Evolutionary conservation across 2,797 vertebrate genomes (phyloP).

Genomic region (Intellagama lesueurii): DNA sequence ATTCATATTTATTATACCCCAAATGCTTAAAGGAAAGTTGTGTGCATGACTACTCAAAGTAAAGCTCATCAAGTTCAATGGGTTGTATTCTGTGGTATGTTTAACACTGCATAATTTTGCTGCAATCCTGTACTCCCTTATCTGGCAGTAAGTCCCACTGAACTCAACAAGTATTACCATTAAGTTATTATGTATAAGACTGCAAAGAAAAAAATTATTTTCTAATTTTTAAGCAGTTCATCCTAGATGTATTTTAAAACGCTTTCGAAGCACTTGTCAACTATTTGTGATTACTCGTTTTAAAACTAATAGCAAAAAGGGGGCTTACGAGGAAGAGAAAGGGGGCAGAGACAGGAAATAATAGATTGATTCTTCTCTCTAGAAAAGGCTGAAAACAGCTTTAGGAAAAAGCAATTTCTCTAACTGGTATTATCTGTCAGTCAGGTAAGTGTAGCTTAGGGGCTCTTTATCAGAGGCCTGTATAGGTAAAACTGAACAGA

Average conservation of each 20-base stretch:
- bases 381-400: background rate
- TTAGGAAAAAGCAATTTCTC: conserved; percentile 2
- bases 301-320: background rate
- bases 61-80: background rate
- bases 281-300: background rate
- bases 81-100: background rate
- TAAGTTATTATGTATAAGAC: background rate
- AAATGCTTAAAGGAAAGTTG: too few relatives aligned
- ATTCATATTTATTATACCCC: background rate
- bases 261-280: conserved; percentile 3
- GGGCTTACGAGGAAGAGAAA: background rate
- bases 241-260: background rate
- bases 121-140: background rate
- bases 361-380: background rate
- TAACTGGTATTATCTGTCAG: background rate
- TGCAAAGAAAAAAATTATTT: background rate
- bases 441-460: background rate
- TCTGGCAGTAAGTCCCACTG: background rate
- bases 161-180: background rate
- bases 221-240: background rate
- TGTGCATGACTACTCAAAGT: background rate
- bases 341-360: background rate
- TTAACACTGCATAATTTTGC: background rate
- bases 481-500: conserved; percentile 21
- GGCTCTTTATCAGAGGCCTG: background rate